These are phyloP conservation scores for Xyrauchen texanus DNA, from an alignment of 2,113 vertebrate genomes.

Conservation along the genomic window DNA sequence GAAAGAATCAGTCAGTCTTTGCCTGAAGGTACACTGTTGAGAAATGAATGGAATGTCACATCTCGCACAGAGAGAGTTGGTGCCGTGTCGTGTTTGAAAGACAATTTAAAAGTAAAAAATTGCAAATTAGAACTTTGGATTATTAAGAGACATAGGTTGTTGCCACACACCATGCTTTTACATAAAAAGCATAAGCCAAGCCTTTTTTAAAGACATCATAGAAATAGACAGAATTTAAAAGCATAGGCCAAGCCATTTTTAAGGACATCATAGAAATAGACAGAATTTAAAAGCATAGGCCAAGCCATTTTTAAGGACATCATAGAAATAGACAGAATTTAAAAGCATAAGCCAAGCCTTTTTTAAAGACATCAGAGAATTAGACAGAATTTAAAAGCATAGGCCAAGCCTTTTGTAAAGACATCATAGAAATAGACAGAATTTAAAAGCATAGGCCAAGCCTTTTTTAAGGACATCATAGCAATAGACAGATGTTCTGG, in stretches of 20 bases:
- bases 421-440: too few relatives aligned
- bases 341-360: neutral
- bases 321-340: too few relatives aligned
- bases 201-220: neutral
- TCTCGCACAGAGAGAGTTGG: neutral
- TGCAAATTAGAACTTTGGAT: constrained; percentile 3
- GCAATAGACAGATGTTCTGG: too few relatives aligned
- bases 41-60: constrained; percentile 24
- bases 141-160: constrained; percentile 9
- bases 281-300: too few relatives aligned
- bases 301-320: too few relatives aligned
- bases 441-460: too few relatives aligned
- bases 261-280: too few relatives aligned
- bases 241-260: too few relatives aligned
- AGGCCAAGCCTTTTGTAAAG: too few relatives aligned
- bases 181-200: neutral
- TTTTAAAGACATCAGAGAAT: too few relatives aligned
- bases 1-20: neutral
- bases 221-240: neutral
- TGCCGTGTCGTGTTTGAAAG: constrained; percentile 14
- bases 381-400: too few relatives aligned
- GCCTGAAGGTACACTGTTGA: constrained; percentile 9
- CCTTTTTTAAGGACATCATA: too few relatives aligned
- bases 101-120: constrained; percentile 15
- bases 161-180: neutral